These are phyloP conservation scores for Thomomys bottae DNA, from an alignment of 2,113 vertebrate species.

Conservation along the genomic window DNA sequence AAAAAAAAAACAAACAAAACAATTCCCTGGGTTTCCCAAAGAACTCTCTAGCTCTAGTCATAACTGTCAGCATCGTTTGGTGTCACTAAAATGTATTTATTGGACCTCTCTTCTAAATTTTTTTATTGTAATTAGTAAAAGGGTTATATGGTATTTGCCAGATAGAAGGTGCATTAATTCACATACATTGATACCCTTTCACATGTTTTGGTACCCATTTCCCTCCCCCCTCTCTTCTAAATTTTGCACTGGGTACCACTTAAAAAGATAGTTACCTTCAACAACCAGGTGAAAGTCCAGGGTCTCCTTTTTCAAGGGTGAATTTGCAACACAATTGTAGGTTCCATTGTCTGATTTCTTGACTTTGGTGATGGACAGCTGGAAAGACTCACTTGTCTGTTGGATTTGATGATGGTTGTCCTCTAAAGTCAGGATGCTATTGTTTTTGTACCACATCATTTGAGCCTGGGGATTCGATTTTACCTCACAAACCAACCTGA, in stretches of 20 bases:
- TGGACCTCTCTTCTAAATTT: neutral
- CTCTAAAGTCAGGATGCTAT: conserved; percentile 62
- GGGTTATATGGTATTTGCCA: too few species aligned
- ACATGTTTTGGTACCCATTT: too few species aligned
- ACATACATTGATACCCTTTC: too few species aligned
- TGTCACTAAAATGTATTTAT: neutral
- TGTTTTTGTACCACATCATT: conserved; percentile 82
- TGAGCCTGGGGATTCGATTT: conserved; percentile 86
- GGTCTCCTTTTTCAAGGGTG: accelerated
- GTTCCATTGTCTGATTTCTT: conserved; percentile 82
- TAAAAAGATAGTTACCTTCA: conserved; percentile 81
- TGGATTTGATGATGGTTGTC: conserved; percentile 65
- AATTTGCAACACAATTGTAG: conserved; percentile 81
- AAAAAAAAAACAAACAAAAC: too few species aligned
- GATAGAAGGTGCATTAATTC: too few species aligned
- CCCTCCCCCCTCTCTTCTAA: neutral
- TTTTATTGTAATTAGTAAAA: too few species aligned
- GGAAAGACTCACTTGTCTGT: conserved; percentile 76
- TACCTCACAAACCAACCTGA: conserved; percentile 78
- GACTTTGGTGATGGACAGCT: conserved; percentile 78
- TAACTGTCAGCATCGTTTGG: neutral
- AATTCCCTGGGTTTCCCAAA: neutral
- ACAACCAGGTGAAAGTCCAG: conserved; percentile 82
- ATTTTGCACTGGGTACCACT: neutral
- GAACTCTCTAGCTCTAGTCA: conserved; percentile 4